phyloP scores from a whole-genome alignment of 2,113 vertebrate species.

The Aphelocoma coerulescens region DNA sequence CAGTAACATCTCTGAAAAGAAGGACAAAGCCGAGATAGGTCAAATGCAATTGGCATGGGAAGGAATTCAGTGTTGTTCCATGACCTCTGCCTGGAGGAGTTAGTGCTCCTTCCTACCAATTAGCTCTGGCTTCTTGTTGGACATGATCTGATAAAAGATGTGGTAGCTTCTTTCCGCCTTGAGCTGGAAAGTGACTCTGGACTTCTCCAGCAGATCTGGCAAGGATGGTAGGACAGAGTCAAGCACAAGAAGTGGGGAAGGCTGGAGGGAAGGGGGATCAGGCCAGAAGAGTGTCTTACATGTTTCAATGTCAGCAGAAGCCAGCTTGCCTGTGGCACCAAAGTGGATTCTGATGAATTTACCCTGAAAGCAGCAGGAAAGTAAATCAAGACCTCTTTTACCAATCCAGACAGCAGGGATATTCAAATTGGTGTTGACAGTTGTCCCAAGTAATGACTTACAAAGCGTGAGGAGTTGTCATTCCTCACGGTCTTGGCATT shows the following conservation, averaged over 20 bases:
- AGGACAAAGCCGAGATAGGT: too few relatives aligned
- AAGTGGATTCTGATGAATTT: slow-evolving; percentile 96
- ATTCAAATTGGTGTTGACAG: background rate
- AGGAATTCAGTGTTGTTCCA: too few relatives aligned
- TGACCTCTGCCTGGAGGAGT: too few relatives aligned
- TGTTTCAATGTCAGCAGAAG: slow-evolving; percentile 96
- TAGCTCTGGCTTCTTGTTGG: too few relatives aligned
- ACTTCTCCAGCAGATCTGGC: too few relatives aligned
- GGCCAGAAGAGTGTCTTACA: slow-evolving; percentile 73
- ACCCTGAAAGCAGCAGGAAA: slow-evolving; percentile 66
- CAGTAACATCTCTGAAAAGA: too few relatives aligned
- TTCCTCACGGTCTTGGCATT: slow-evolving; percentile 81
- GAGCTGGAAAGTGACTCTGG: too few relatives aligned
- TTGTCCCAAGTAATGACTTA: slow-evolving; percentile 15
- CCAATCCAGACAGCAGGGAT: background rate
- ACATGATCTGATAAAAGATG: too few relatives aligned
- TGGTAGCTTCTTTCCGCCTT: too few relatives aligned
- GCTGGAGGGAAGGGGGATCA: background rate
- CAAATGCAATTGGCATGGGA: too few relatives aligned
- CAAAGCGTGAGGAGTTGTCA: slow-evolving; percentile 78
- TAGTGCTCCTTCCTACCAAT: too few relatives aligned
- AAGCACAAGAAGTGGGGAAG: background rate
- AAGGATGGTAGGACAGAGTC: background rate
- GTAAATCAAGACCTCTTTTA: fast-evolving
- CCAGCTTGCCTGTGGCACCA: slow-evolving; percentile 87